Base-by-base conservation (phyloP, 2,888 invertebrate genomes). In the Branchipolynoe longqiensis region DNA sequence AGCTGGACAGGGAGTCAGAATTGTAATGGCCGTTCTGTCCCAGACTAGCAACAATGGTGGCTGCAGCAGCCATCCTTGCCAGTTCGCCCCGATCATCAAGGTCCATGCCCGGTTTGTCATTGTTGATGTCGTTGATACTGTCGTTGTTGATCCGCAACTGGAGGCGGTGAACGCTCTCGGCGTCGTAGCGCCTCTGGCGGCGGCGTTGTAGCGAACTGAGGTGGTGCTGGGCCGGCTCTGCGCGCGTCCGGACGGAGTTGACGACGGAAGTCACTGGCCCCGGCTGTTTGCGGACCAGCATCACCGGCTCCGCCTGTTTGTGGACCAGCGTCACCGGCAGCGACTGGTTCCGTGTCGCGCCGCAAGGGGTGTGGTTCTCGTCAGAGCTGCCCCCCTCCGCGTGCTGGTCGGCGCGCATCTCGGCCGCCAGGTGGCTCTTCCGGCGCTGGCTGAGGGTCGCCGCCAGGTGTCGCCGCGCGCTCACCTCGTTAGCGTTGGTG, bases 1-100 rank as follows among this genome's bases (percentile, higher is more conserved):
- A 78, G 22, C 78, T 78, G 78, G 48, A 48, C 78, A 78, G 28
- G 18, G 78, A 78, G 31, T 78, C 78, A 48, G 78, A 78, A n/a
- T 78, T 14, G 14, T 25, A 41, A 28, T 38, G n/a, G 1, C 62
- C 33, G 18, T 69, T 69, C 36, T 36, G 69, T 1, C 38, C 69
- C n/a, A n/a, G n/a, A n/a, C n/a, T n/a, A n/a, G n/a, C n/a, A n/a
- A n/a, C n/a, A n/a, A n/a, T n/a, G 0, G 18, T 22, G 22, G 36
- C 38, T 14, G 3, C 14, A 22, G 69, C 38, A 14, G 31, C 14
- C 18, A 62, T 62, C 14, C 31, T 62, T 25, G 18, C 25, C 18
- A 12, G 48, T 28, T 62, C 62, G 2, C 14, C 36, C 4, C 38
- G 36, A 1, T 69, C 22, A 14, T 62, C 62, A 3, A n/a, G 73